Conservation (phyloP, 2,888 invertebrate genomes). For the Cryptosula pallasiana region DNA sequence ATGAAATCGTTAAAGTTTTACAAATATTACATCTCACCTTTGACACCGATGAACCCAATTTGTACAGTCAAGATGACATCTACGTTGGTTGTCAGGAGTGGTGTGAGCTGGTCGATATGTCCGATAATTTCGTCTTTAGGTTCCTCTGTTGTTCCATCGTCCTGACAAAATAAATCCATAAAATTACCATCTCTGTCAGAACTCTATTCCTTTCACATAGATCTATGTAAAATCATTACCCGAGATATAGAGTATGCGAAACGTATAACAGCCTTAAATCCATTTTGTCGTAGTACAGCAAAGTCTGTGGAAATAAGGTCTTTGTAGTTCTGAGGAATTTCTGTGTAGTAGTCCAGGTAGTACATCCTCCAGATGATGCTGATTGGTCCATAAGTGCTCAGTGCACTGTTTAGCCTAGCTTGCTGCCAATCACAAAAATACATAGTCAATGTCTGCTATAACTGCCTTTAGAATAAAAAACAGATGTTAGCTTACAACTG, state of each 20-base stretch:
- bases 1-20: too few species aligned
- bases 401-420: background rate
- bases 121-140: conserved; percentile 23
- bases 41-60: conserved; percentile 27
- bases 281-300: background rate
- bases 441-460: background rate
- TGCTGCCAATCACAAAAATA: background rate
- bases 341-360: background rate
- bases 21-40: conserved; percentile 27
- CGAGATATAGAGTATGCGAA: background rate
- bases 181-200: too few species aligned
- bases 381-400: background rate
- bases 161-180: background rate
- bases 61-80: conserved; percentile 27
- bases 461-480: too few species aligned
- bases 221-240: too few species aligned
- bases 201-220: too few species aligned
- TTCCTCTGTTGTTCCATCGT: conserved; percentile 21
- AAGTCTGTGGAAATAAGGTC: background rate
- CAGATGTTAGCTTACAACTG: too few species aligned
- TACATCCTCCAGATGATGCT: conserved; percentile 4
- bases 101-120: conserved; percentile 27
- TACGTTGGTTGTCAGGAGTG: conserved; percentile 11
- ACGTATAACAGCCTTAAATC: background rate
- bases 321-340: background rate